A percentile compares a stretch with the other conserved stretches of the same genome.
Evolutionary conservation across 2,888 invertebrate species (phyloP).

Genomic region (Agonopterix arenella): DNA sequence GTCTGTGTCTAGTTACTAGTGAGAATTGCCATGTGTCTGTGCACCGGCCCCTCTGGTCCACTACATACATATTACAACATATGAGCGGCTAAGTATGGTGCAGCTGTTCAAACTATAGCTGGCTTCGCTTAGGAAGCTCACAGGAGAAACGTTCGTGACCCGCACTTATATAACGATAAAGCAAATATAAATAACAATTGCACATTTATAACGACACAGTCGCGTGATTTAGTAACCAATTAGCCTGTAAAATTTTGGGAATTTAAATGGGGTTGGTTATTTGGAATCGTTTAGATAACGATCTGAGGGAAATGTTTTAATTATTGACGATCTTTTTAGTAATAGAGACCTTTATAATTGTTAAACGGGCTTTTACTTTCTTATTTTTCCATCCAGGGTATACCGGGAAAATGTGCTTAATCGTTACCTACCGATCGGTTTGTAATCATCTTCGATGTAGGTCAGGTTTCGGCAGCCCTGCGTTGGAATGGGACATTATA

Average conservation of each 20-base stretch:
- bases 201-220: slow-evolving; percentile 7
- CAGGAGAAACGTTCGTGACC: neutral
- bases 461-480: no score
- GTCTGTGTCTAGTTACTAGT: slow-evolving; percentile 23
- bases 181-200: slow-evolving; percentile 1
- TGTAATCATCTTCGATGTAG: no score
- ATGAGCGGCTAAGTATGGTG: slow-evolving; percentile 2
- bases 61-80: neutral
- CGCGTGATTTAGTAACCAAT: slow-evolving; percentile 14
- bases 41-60: slow-evolving; percentile 3
- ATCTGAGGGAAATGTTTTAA: neutral
- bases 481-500: neutral
- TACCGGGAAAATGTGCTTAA: no score
- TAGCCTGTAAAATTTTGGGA: slow-evolving; percentile 9
- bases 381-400: no score
- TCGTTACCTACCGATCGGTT: no score
- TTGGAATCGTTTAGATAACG: neutral
- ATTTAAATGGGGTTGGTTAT: slow-evolving; percentile 1
- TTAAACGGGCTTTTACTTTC: no score
- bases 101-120: no score
- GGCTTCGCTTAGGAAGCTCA: neutral
- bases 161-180: slow-evolving; percentile 2
- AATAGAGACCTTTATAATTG: no score
- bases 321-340: neutral
- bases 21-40: slow-evolving; percentile 40